These are phyloP conservation scores for Megalonaias nervosa DNA, from an alignment of 1,140 invertebrate genomes.

Conservation along the genomic window DNA sequence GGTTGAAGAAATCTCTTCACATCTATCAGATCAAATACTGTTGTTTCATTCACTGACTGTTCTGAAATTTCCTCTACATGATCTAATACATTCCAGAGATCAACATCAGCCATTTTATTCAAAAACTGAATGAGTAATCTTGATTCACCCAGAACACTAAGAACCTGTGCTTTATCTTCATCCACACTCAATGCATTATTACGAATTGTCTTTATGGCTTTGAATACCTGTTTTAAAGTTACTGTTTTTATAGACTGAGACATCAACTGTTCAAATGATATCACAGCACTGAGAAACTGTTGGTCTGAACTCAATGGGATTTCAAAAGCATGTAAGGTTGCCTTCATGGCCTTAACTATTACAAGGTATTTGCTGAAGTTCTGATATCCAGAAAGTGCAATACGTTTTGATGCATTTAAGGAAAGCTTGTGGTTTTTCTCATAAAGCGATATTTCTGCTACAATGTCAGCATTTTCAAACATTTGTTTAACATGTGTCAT, in stretches of 20 bases:
- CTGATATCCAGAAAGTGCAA: no score
- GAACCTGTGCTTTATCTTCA: conserved; percentile 9
- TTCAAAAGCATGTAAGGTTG: no score
- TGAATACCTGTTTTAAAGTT: background rate
- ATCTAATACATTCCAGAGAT: conserved; percentile 38
- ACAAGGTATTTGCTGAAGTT: no score
- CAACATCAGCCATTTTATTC: conserved; percentile 14
- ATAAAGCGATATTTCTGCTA: no score
- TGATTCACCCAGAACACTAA: conserved; percentile 25
- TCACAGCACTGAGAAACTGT: background rate
- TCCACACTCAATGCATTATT: background rate
- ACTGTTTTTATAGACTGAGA: background rate
- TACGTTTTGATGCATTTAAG: no score
- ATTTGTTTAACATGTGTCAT: no score
- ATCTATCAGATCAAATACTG: conserved; percentile 35
- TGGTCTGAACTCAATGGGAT: no score
- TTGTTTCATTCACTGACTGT: conserved; percentile 33
- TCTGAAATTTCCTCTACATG: conserved; percentile 45
- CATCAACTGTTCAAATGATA: conserved; percentile 8
- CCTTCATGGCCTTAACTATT: no score
- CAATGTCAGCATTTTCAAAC: no score
- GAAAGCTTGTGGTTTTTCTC: no score
- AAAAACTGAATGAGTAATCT: conserved; percentile 27
- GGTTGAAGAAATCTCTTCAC: conserved; percentile 27
- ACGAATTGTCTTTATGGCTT: conserved; percentile 9